These are phyloP conservation scores for Myathropa florea DNA, from an alignment of 2,888 invertebrate genomes.

Conservation along the genomic window DNA sequence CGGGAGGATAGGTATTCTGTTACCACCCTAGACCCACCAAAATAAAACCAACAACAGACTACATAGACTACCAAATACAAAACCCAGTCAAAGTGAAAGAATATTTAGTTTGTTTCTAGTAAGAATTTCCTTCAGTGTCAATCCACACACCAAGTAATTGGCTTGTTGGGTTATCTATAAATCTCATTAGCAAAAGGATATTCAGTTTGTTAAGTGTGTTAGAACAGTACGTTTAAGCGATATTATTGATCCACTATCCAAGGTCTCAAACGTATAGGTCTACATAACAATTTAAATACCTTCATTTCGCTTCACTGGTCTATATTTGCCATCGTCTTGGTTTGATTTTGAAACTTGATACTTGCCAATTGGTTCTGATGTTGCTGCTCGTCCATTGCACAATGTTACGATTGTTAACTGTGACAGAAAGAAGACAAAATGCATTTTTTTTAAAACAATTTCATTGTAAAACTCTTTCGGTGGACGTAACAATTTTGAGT, in stretches of 20 bases:
- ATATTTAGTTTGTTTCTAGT: neutral
- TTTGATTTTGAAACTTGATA: conserved; percentile 75
- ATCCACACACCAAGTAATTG: neutral
- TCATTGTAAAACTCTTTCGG: too few species aligned
- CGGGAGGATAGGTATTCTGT: neutral
- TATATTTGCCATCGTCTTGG: conserved; percentile 75
- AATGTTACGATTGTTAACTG: conserved; percentile 46
- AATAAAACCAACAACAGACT: neutral
- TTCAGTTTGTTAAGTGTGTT: conserved; percentile 53
- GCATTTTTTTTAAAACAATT: neutral
- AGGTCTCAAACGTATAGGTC: conserved; percentile 27
- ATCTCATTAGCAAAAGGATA: conserved; percentile 20
- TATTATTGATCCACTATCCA: conserved; percentile 3
- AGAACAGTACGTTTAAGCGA: conserved; percentile 38
- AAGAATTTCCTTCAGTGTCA: neutral
- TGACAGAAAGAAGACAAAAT: neutral
- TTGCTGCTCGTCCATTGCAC: conserved; percentile 58
- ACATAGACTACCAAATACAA: neutral
- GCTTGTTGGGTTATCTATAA: neutral
- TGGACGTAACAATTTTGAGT: too few species aligned
- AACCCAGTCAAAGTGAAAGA: neutral
- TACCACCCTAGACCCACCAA: neutral
- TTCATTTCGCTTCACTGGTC: conserved; percentile 74
- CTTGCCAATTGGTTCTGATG: conserved; percentile 75
- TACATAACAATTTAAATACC: conserved; percentile 75